Percentiles rank a stretch among this genome's conserved stretches.
phyloP scores from a whole-genome alignment of 2,113 vertebrate species.

The Brienomyrus longianalis region DNA sequence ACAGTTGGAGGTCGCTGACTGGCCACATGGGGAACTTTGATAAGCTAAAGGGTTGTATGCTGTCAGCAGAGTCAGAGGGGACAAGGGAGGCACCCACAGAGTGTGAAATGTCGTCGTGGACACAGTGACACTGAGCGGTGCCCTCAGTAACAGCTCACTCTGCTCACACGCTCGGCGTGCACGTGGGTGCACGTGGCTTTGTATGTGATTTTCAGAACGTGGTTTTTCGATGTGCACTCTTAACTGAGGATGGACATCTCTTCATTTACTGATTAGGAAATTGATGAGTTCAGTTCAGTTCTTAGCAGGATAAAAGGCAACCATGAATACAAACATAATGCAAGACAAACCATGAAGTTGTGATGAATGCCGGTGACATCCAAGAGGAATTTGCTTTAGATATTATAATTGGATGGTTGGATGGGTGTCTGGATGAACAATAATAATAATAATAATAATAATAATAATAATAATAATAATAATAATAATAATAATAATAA shows the following conservation, averaged over 20 bases:
- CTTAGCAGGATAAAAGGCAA: neutral
- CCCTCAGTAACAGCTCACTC: neutral
- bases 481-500: neutral
- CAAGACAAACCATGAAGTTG: neutral
- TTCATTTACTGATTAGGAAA: neutral
- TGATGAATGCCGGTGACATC: neutral
- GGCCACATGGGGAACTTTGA: neutral
- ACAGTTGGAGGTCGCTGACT: conserved; percentile 10
- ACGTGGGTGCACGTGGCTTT: neutral
- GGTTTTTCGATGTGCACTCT: neutral
- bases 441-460: neutral
- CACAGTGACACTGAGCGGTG: neutral
- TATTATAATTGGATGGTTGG: neutral
- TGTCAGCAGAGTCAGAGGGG: neutral
- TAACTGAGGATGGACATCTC: neutral
- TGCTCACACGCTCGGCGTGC: neutral
- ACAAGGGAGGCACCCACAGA: neutral
- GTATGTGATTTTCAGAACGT: neutral
- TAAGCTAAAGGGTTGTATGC: neutral
- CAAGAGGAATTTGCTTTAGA: neutral
- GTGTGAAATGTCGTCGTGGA: neutral
- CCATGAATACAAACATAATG: neutral
- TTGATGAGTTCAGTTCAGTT: neutral
- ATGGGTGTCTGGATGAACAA: neutral
- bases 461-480: neutral